Conservation (phyloP, 2,113 vertebrate genomes). For the Xiphophorus hellerii region DNA sequence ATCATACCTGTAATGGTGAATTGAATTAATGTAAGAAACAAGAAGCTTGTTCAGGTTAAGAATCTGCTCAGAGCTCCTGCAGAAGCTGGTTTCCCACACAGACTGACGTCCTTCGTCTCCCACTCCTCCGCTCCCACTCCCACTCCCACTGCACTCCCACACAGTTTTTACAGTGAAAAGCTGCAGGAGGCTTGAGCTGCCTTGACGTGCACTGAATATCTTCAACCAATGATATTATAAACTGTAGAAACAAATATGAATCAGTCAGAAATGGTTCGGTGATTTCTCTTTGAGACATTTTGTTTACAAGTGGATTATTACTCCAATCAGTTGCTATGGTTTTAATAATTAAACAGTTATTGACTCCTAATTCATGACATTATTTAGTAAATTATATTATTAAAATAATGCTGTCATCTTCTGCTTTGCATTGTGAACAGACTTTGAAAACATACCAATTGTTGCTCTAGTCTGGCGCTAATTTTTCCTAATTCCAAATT, state of each 20-base stretch:
- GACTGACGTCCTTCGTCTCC: conserved; percentile 17
- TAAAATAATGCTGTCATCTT: too few species aligned
- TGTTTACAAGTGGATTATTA: too few species aligned
- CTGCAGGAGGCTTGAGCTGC: background rate
- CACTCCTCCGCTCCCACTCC: conserved; percentile 25
- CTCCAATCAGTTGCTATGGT: too few species aligned
- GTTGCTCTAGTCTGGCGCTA: too few species aligned
- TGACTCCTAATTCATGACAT: too few species aligned
- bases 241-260: background rate
- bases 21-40: background rate
- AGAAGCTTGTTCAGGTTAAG: background rate
- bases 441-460: too few species aligned
- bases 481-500: too few species aligned
- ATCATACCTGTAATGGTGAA: background rate
- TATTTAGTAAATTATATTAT: too few species aligned
- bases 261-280: background rate
- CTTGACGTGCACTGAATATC: background rate
- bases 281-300: background rate
- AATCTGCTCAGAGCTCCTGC: background rate
- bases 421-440: too few species aligned
- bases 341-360: too few species aligned
- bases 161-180: conserved; percentile 11
- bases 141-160: too few species aligned
- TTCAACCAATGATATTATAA: background rate
- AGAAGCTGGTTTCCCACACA: conserved; percentile 14